Percentiles rank a stretch among this genome's conserved stretches.
These are phyloP conservation scores for Melanotus villosus DNA, from an alignment of 2,888 invertebrate species.

Conservation along the genomic window DNA sequence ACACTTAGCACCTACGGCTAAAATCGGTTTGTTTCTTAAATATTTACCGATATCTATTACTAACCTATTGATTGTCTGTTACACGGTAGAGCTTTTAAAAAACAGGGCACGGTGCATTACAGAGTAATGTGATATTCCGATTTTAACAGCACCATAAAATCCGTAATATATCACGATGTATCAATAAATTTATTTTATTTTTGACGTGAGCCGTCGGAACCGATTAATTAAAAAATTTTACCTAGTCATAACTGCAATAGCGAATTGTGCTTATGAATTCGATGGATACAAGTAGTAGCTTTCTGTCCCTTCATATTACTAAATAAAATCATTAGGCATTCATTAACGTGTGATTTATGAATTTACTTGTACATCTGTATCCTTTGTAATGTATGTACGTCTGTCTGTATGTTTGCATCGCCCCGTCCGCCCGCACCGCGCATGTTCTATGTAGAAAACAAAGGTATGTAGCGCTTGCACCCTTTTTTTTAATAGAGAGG, in stretches of 20 bases:
- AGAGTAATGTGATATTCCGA: conserved; percentile 6
- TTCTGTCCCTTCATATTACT: conserved; percentile 4
- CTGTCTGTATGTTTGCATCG: conserved; percentile 64
- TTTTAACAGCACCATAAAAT: conserved; percentile 10
- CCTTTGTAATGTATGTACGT: conserved; percentile 52
- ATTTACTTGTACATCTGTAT: conserved; percentile 30
- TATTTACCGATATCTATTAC: conserved; percentile 21
- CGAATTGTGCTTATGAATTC: conserved; percentile 2
- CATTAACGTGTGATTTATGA: conserved; percentile 22
- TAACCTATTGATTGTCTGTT: conserved; percentile 9
- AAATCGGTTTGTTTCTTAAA: conserved; percentile 7
- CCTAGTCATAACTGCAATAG: not conserved
- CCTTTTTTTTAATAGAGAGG: conserved; percentile 56
- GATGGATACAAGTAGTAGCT: conserved; percentile 22
- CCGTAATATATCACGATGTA: not conserved
- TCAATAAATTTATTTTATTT: no score
- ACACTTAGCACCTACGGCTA: conserved; percentile 1
- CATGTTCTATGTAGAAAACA: conserved; percentile 68
- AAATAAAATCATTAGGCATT: conserved; percentile 8
- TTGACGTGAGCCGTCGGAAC: no score
- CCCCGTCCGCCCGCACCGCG: conserved; percentile 64
- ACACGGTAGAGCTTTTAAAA: conserved; percentile 14
- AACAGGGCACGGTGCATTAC: not conserved
- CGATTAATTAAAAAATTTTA: no score
- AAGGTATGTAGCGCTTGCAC: conserved; percentile 67